Base-by-base conservation (phyloP, 2,113 vertebrate genomes). In the Pagrus major region DNA sequence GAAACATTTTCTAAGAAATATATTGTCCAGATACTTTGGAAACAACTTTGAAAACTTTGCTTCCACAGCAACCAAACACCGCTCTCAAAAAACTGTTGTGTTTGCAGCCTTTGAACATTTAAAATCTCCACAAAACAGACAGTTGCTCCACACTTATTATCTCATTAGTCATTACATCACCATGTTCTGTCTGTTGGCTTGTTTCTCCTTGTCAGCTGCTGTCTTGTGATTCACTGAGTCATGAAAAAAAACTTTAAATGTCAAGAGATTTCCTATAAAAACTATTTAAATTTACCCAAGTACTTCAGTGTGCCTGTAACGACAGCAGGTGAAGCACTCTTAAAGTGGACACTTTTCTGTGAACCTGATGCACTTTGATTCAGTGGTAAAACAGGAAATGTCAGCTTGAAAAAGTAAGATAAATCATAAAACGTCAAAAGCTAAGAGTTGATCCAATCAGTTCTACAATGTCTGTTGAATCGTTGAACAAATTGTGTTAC, bases 241-340 rank as follows among this genome's bases (percentile, higher is more conserved):
- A 31, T 18, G 25, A 9, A 2, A 18, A 51, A 76, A 84, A 61
- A 21, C 51, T 18, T 33, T 25, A 41, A 68, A 79, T 71, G 78
- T 72, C 70, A 79, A 79, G 66, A 23, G 82, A 71, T 68, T 52
- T 51, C 33, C 55, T 9, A 18, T 0, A 52, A 44, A n/a, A 23
- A 42, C 20, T 7, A 21, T 75, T 16, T 75, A 37, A 47, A 44
- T 59, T 68, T 4, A 12, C 35, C 9, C 25, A 49, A 81, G 51
- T 47, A 18, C 25, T 52, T 44, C 42, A 69, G 15, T 25, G 41
- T 27, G 27, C 25, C 42, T 18, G 47, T 41, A 18, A 63, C 64
- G 46, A 52, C 46, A 27, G 7, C 23, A 37, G 41, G 7, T 64
- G 44, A 66, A 77, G 59, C 52, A 44, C 33, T 54, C 61, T 8